Evolutionary conservation across 64 coral and sea anemone species (phyloP), one percentile per base, ranked within the genome.

Genomic region (Pocillopora damicornis): DNA sequence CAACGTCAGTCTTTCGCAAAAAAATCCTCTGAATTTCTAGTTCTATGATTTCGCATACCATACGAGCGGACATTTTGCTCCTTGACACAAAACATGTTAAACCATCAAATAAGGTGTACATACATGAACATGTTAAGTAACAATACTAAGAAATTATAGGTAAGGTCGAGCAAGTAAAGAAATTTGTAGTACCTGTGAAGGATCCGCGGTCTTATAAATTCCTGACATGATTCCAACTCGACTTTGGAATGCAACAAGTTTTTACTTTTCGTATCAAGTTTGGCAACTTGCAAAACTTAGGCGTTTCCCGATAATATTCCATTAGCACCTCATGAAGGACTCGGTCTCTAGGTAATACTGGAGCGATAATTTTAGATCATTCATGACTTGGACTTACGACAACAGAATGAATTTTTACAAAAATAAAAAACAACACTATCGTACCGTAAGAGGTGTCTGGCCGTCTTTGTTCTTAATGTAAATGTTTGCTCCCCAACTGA

Each of bases 391-490:
- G 42, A 51, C 42, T 4, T 51, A 16, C 30, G 30, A 30, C 56
- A 74, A 26, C 51, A 66, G 61, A 15, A 66, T 84, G 12, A 76
- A 30, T 30, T 30, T 30, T 30, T 30, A 30, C 30, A 30, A 30
- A 30, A 30, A 30, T 30, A n/a, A n/a, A n/a, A n/a, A n/a, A n/a
- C n/a, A n/a, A n/a, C n/a, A n/a, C n/a, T n/a, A n/a, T n/a, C n/a
- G 30, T 87, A 93, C 93, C 7, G 90, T 83, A 17, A 88, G 14
- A 14, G 97, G 82, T 15, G 88, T 89, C 35, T 87, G 60, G 3
- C 86, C 89, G 15, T 99, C 88, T 57, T 88, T 92, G 72, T 99
- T 95, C 22, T 20, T 82, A 51, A 99, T 88, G 57, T 99, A 83
- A 80, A 99, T 69, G 59, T 81, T 35, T 60, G 97, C 82, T 62